Percentiles rank a stretch among this genome's conserved stretches.
Conservation (phyloP, 2,113 vertebrate species). For the Macrotus californicus region DNA sequence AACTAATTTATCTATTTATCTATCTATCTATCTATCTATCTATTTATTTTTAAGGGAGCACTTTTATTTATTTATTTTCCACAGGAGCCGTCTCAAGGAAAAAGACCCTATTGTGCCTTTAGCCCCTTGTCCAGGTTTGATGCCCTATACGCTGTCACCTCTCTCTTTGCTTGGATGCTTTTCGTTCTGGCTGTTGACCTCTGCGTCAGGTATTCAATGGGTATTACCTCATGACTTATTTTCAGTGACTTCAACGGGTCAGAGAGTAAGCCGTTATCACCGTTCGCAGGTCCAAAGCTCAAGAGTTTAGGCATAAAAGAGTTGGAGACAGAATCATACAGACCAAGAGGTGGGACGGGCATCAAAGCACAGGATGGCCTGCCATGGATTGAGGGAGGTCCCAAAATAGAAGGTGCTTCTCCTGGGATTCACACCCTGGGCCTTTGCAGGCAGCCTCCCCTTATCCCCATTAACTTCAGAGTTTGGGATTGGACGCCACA, state of each 20-base stretch:
- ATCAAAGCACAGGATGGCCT: not conserved
- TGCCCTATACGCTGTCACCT: not conserved
- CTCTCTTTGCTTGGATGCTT: not conserved
- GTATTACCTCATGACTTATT: conserved; percentile 51
- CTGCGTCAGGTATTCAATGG: conserved; percentile 55
- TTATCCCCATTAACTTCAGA: conserved; percentile 53
- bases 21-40: not conserved
- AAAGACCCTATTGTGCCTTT: not conserved
- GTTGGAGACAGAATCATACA: not conserved
- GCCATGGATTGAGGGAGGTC: not conserved
- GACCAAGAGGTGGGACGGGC: not conserved
- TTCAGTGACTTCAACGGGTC: conserved; percentile 42
- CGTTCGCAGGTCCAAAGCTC: not conserved
- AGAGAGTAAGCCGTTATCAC: conserved; percentile 8
- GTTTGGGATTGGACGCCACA: conserved; percentile 12
- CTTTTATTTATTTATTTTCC: not conserved
- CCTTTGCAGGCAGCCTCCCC: conserved; percentile 36
- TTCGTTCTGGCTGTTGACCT: not conserved
- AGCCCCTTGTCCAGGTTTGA: not conserved
- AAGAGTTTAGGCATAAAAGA: not conserved
- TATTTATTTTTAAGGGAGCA: not conserved
- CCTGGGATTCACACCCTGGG: conserved; percentile 45
- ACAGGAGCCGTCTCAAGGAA: not conserved
- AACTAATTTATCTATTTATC: too few species aligned
- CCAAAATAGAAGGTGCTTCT: conserved; percentile 64